These are phyloP conservation scores for Drosophila equinoxialis DNA, from an alignment of 1,140 invertebrate species.

Conservation along the genomic window DNA sequence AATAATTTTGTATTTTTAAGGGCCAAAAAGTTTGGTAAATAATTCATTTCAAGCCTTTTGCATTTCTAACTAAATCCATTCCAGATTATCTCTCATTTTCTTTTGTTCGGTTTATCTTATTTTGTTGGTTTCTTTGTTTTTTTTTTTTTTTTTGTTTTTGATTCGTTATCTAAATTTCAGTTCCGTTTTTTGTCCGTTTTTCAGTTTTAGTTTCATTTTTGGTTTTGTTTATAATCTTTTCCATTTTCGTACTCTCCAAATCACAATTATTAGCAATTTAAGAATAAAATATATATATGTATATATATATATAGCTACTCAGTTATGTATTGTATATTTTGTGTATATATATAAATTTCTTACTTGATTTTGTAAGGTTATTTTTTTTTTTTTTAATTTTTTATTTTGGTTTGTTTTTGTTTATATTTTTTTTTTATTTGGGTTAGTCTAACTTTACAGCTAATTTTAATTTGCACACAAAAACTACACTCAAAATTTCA, in stretches of 20 bases:
- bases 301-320: constrained; percentile 26
- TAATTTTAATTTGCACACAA: constrained; percentile 42
- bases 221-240: constrained; percentile 16
- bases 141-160: constrained; percentile 54
- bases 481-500: constrained; percentile 59
- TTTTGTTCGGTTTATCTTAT: constrained; percentile 39
- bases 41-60: constrained; percentile 60
- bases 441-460: constrained; percentile 57
- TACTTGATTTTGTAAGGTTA: constrained; percentile 35
- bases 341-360: constrained; percentile 71
- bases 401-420: constrained; percentile 30
- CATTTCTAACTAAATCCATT: constrained; percentile 42
- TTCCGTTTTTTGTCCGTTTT: constrained; percentile 65
- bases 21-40: constrained; percentile 75
- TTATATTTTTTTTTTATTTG: not conserved
- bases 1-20: constrained; percentile 34
- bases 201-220: constrained; percentile 22
- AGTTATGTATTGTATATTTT: constrained; percentile 12
- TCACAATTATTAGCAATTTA: constrained; percentile 82
- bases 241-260: constrained; percentile 76
- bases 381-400: constrained; percentile 32
- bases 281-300: constrained; percentile 71
- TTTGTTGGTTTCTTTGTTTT: constrained; percentile 36
- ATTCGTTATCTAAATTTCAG: constrained; percentile 77
- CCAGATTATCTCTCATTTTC: constrained; percentile 46